phyloP scores from a whole-genome alignment of 2,888 invertebrate species.

The Herminia tarsipennalis region DNA sequence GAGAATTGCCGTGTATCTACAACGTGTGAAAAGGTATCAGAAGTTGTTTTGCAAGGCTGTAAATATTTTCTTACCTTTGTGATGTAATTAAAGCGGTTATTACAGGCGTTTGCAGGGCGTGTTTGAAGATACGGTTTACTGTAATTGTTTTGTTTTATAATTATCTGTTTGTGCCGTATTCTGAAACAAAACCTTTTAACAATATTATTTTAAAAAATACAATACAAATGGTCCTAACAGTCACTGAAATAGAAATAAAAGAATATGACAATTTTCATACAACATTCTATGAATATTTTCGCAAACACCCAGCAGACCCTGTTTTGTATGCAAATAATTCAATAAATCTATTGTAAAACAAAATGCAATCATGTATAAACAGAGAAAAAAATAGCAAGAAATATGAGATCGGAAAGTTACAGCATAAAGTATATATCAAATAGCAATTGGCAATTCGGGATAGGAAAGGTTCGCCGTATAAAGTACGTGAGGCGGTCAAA shows the following conservation, averaged over 20 bases:
- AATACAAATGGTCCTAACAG: too few species aligned
- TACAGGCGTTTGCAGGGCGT: conserved; percentile 8
- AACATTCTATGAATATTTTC: background rate
- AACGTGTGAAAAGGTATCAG: conserved; percentile 24
- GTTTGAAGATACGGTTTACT: conserved; percentile 1
- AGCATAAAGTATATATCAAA: conserved; percentile 81
- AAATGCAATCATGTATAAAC: conserved; percentile 54
- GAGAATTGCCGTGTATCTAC: conserved; percentile 30
- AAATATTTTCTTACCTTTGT: conserved; percentile 24
- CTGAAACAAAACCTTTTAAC: background rate
- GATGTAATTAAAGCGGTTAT: conserved; percentile 28
- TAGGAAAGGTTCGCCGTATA: conserved; percentile 82
- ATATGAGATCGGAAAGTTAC: conserved; percentile 76
- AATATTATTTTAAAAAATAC: background rate
- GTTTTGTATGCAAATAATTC: conserved; percentile 8
- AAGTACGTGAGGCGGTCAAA: conserved; percentile 85
- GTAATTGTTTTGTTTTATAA: conserved; percentile 13
- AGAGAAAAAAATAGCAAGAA: conserved; percentile 64
- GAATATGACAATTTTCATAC: background rate
- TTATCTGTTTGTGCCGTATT: background rate
- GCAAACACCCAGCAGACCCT: too few species aligned
- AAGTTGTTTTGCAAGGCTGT: conserved; percentile 26
- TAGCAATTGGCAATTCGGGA: conserved; percentile 83
- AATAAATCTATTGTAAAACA: conserved; percentile 29
- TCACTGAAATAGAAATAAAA: background rate